Evolutionary conservation across 92 coral and sea anemone genomes (phyloP), one percentile per base, ranked within the genome.

Genomic region (Phenganax subtilis): DNA sequence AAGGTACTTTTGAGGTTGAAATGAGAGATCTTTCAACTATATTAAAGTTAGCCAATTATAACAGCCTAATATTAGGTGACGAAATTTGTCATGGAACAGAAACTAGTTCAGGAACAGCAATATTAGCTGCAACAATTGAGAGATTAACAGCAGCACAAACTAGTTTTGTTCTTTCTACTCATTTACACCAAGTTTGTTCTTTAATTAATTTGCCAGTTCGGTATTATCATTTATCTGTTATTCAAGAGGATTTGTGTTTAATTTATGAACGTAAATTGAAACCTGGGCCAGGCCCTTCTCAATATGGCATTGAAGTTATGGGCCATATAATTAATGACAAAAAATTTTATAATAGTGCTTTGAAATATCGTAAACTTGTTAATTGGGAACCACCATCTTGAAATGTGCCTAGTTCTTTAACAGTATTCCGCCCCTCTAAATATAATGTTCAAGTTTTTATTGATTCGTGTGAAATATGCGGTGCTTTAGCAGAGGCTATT

Each of bases 241-340:
- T 78, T 78, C 83, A 78, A 78, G 30, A 78, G 72, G 83, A 78
- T 78, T 78, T 78, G 29, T 17, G 83, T 78, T 11, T 78, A 78
- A 78, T 78, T 78, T 78, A 78, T 78, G 83, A 78, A 78, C 83
- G 83, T 78, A 78, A 78, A 78, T 78, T 78, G 30, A 78, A 78
- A 78, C 83, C 83, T 78, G 83, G 83, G 14, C 83, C 83, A 78
- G 83, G 83, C 31, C 83, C 83, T 37, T 78, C 83, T 78, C 83
- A 78, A 78, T 78, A 78, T 78, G 83, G 83, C 83, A 78, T 78
- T 37, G 83, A 78, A 78, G 83, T 78, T 78, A 78, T 78, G 83
- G 30, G 83, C 1, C 83, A 78, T 61, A 78, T 78, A 8, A 78
- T 78, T 78, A 78, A 78, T 78, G 83, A 78, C 72, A 78, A 51